phyloP scores from a whole-genome alignment of 2,797 vertebrate species.

The Catamblyrhynchus diadema region DNA sequence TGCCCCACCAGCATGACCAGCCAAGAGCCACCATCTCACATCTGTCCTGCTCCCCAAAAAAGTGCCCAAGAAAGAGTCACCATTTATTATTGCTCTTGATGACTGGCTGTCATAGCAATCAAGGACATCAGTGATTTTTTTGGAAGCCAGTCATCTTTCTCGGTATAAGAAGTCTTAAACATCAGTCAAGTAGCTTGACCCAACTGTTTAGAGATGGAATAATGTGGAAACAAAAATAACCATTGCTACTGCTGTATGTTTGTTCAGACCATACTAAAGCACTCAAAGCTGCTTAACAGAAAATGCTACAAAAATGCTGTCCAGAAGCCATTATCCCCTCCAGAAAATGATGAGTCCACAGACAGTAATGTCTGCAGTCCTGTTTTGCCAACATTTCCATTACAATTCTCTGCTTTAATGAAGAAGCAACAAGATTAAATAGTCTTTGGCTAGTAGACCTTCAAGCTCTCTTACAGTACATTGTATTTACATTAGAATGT shows the following conservation, averaged over 20 bases:
- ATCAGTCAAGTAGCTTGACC: neutral
- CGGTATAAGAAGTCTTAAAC: neutral
- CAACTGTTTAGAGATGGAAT: neutral
- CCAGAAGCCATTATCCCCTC: neutral
- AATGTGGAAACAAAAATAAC: neutral
- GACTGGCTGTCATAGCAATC: neutral
- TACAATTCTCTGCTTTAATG: neutral
- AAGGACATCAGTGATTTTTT: neutral
- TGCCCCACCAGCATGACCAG: neutral
- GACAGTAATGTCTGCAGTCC: neutral
- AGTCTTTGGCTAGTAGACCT: neutral
- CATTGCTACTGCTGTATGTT: neutral
- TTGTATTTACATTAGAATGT: neutral
- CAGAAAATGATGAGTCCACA: neutral
- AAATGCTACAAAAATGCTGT: neutral
- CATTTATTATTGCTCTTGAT: neutral
- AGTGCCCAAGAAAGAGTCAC: neutral
- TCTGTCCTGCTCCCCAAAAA: neutral
- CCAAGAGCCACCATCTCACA: neutral
- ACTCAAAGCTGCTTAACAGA: neutral
- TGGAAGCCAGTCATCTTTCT: neutral
- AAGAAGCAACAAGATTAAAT: neutral
- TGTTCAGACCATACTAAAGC: neutral
- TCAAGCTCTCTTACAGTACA: neutral
- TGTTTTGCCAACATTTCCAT: neutral